Percentiles rank a stretch among this genome's conserved stretches.
These are phyloP conservation scores for Pseudococcus viburni DNA, from an alignment of 2,888 invertebrate species.

Conservation along the genomic window DNA sequence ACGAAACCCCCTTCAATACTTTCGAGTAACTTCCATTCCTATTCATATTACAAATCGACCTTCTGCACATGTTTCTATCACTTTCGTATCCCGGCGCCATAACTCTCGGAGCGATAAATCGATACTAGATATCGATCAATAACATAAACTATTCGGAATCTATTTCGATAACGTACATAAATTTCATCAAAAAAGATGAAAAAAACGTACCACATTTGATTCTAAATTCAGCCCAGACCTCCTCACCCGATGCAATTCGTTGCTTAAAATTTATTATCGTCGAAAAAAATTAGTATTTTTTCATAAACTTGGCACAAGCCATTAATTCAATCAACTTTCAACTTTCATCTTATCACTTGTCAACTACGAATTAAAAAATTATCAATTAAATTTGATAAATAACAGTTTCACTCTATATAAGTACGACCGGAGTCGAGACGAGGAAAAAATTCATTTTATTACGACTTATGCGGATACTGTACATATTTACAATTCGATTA, in stretches of 20 bases:
- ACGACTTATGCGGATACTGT: background rate
- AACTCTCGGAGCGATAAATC: too few species aligned
- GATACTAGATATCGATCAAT: too few species aligned
- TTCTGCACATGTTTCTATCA: too few species aligned
- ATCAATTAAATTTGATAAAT: constrained; percentile 22
- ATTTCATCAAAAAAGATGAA: too few species aligned
- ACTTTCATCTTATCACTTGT: background rate
- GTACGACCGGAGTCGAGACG: background rate
- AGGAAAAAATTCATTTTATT: constrained; percentile 1
- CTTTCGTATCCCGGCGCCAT: too few species aligned
- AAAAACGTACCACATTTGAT: too few species aligned
- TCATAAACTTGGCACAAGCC: background rate
- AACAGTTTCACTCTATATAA: background rate
- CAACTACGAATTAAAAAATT: background rate
- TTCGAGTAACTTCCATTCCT: too few species aligned
- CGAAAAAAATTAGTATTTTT: background rate
- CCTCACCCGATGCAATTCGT: background rate
- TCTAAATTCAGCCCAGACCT: background rate
- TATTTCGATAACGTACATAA: too few species aligned
- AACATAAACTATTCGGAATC: too few species aligned
- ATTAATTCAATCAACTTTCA: constrained; percentile 22
- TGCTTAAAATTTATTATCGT: background rate
- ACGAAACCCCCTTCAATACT: too few species aligned
- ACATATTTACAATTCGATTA: background rate
- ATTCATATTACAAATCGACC: too few species aligned